A percentile compares a stretch with the other conserved stretches of the same genome.
These are phyloP conservation scores for Spinus olivaceus DNA, from an alignment of 2,797 vertebrate species.

Conservation along the genomic window DNA sequence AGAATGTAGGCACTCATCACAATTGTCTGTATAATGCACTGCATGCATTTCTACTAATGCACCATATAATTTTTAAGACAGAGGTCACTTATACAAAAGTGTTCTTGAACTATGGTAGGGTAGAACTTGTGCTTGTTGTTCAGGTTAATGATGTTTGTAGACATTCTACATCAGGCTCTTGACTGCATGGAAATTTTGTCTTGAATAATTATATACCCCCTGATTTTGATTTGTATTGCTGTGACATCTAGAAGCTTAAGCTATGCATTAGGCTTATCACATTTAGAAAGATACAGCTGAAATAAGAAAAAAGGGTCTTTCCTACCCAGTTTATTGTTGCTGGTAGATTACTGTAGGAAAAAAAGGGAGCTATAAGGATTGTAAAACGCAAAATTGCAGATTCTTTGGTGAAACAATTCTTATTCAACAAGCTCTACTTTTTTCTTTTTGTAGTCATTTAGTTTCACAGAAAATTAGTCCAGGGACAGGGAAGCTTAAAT, in stretches of 20 bases:
- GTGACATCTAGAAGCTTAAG: neutral
- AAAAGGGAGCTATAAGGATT: neutral
- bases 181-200: neutral
- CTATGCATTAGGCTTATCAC: neutral
- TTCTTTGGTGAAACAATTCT: neutral
- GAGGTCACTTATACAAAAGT: neutral
- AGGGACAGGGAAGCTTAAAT: neutral
- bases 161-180: neutral
- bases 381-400: neutral
- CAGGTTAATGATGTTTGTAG: neutral
- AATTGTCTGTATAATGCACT: neutral
- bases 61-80: neutral
- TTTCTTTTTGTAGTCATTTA: neutral
- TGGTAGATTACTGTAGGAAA: neutral
- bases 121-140: neutral
- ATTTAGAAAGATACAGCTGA: neutral
- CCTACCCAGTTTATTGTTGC: neutral
- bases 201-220: neutral
- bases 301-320: neutral
- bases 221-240: neutral
- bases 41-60: neutral
- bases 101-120: neutral
- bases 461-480: neutral
- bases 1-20: neutral
- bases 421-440: neutral